Conservation (phyloP, 2,888 invertebrate genomes). For the Sericinus montela region DNA sequence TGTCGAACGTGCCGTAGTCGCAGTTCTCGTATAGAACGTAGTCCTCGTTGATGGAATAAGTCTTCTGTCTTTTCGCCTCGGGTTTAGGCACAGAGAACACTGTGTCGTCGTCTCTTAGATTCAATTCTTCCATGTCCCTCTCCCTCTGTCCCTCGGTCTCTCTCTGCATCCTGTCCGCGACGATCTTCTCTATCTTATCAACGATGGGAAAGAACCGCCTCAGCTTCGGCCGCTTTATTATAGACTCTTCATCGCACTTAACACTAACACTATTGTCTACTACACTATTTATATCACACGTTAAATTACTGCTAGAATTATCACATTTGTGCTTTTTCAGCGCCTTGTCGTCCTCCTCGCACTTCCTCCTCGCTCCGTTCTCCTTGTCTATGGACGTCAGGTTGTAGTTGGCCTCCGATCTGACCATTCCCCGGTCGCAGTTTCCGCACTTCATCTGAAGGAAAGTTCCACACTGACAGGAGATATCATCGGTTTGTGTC, state of each 20-base stretch:
- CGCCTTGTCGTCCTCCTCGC: conserved; percentile 48
- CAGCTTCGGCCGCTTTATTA: conserved; percentile 64
- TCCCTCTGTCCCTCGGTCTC: conserved; percentile 30
- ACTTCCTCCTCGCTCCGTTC: conserved; percentile 46
- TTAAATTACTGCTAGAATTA: conserved; percentile 53
- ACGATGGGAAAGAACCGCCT: conserved; percentile 55
- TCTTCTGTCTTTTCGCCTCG: conserved; percentile 59
- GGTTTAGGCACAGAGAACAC: conserved; percentile 51
- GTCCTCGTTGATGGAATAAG: conserved; percentile 57
- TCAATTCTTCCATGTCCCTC: conserved; percentile 57
- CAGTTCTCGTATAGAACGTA: conserved; percentile 65
- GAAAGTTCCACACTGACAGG: conserved; percentile 54
- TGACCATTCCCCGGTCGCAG: conserved; percentile 53
- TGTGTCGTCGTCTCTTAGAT: conserved; percentile 57
- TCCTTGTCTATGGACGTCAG: conserved; percentile 53
- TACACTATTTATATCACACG: conserved; percentile 53
- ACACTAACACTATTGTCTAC: conserved; percentile 37
- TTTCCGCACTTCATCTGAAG: conserved; percentile 45
- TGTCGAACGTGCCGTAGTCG: conserved; percentile 65
- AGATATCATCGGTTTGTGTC: conserved; percentile 65
- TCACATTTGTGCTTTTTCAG: conserved; percentile 74
- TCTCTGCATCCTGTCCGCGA: conserved; percentile 47
- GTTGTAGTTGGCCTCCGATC: conserved; percentile 64
- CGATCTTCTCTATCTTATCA: conserved; percentile 57
- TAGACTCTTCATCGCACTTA: conserved; percentile 37